phyloP scores from a whole-genome alignment of 2,888 invertebrate genomes.

The Agrotis clavis region DNA sequence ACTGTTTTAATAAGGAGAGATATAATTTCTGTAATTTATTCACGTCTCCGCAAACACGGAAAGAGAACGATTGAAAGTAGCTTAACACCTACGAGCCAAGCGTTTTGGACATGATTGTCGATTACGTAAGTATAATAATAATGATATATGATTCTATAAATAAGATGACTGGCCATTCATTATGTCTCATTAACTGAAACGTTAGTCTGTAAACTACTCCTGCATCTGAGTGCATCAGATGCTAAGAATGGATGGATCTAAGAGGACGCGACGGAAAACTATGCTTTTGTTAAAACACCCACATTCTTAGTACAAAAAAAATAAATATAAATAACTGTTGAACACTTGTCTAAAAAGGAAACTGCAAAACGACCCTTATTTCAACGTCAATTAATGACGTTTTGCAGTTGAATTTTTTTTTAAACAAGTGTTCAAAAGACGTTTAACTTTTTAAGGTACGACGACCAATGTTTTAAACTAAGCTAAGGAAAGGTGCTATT shows the following conservation, averaged over 20 bases:
- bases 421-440: too few relatives aligned
- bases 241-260: neutral
- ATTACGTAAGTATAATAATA: constrained; percentile 47
- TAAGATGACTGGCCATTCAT: constrained; percentile 20
- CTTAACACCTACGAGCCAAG: constrained; percentile 52
- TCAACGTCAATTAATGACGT: too few relatives aligned
- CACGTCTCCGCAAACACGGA: constrained; percentile 45
- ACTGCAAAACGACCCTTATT: too few relatives aligned
- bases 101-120: constrained; percentile 38
- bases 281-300: neutral
- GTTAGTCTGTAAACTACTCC: neutral
- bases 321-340: too few relatives aligned
- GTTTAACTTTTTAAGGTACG: too few relatives aligned
- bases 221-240: constrained; percentile 10
- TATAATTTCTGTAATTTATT: constrained; percentile 53
- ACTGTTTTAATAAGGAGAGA: constrained; percentile 42
- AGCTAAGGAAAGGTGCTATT: too few relatives aligned
- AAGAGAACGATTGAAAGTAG: constrained; percentile 57
- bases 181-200: constrained; percentile 33
- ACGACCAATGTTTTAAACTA: too few relatives aligned
- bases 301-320: too few relatives aligned
- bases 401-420: too few relatives aligned
- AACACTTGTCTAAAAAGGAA: too few relatives aligned
- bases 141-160: constrained; percentile 47
- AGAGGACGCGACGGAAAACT: neutral